phyloP scores from a whole-genome alignment of 2,888 invertebrate genomes.

The Lasius platythorax region DNA sequence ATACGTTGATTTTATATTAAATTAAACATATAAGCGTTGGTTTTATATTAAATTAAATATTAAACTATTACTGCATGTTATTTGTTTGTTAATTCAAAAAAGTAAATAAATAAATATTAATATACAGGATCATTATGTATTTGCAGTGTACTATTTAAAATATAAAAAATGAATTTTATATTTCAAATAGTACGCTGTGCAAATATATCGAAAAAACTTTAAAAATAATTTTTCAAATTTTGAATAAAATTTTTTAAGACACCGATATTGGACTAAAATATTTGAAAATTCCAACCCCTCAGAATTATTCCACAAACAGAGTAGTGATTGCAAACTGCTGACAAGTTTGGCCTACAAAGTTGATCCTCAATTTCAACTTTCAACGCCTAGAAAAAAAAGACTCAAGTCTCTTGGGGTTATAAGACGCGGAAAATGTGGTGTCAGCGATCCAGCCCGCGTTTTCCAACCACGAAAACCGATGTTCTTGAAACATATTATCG shows the following conservation, averaged over 20 bases:
- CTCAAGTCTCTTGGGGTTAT: slow-evolving; percentile 16
- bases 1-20: too few species aligned
- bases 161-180: too few species aligned
- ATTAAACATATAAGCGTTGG: too few species aligned
- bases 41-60: background rate
- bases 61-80: background rate
- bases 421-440: slow-evolving; percentile 18
- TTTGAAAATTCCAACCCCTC: background rate
- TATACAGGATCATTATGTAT: too few species aligned
- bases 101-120: background rate
- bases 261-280: background rate
- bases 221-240: too few species aligned
- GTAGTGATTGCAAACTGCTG: slow-evolving; percentile 20
- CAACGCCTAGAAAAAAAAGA: slow-evolving; percentile 7
- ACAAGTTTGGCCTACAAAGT: slow-evolving; percentile 28
- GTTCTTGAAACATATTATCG: background rate
- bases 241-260: background rate
- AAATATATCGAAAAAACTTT: too few species aligned
- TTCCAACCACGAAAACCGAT: background rate
- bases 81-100: background rate
- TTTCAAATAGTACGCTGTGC: too few species aligned
- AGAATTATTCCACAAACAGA: slow-evolving; percentile 14
- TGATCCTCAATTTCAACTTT: slow-evolving; percentile 39
- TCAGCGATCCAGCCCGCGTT: slow-evolving; percentile 14
- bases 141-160: too few species aligned